Base-by-base conservation (phyloP, 2,797 vertebrate species). In the Melanitta fusca region DNA sequence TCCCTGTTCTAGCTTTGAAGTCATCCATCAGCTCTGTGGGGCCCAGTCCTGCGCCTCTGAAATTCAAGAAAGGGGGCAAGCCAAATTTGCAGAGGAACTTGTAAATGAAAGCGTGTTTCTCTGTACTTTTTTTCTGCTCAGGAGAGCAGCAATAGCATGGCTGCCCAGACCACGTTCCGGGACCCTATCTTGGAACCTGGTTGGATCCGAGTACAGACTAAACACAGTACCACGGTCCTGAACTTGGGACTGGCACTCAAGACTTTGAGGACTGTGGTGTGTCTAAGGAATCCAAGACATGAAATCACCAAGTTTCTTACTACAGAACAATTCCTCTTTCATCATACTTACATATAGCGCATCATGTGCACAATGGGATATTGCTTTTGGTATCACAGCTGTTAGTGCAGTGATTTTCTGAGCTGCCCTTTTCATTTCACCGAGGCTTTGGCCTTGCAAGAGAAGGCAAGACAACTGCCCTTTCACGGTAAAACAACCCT, bases 401-500 rank as follows among this genome's bases (percentile, higher is more conserved):
- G 61, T 34, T 89, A 30, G 32, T 39, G 74, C 75, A 53, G 41
- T 30, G 30, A 38, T 80, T 87, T 90, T 86, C 83, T 62, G n/a
- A 25, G 64, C 64, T 61, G 68, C 34, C 24, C 30, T 68, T 80
- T 62, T 77, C 61, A 51, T 62, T 77, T 69, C 65, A 54, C 49
- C 5, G 20, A 75, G 58, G 17, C 45, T 90, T 66, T 78, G 36
- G 57, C 72, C 84, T 93, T 81, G 27, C 62, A 73, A 85, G 38
- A 88, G 57, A 74, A 45, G 38, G 32, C 45, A 75, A 89, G 79
- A 22, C 83, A 78, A 25, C 25, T 83, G 51, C 49, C 75, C 92
- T 96, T 95, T 87, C 86, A 95, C 56, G 36, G 74, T 85, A 88
- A 83, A 93, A 38, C 19, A 51, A 22, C 8, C 14, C 49, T 38